Evolutionary conservation across 2,888 invertebrate genomes (phyloP).

Genomic region (Lithophane semibrunnea): DNA sequence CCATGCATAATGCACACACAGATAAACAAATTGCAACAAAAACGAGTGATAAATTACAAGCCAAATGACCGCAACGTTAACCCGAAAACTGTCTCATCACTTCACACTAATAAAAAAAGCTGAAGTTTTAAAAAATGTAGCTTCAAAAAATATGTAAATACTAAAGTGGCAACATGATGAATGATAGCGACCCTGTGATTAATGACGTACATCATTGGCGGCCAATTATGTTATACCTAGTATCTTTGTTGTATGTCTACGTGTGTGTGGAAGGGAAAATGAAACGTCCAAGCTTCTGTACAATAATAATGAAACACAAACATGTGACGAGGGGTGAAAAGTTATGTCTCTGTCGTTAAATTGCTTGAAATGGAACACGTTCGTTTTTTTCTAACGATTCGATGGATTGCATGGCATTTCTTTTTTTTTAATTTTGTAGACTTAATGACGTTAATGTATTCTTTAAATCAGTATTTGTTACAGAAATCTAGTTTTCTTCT

Average conservation of each 20-base stretch:
- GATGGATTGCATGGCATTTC: conserved; percentile 7
- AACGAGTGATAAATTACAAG: conserved; percentile 29
- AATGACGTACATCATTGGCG: conserved; percentile 58
- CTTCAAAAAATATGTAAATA: conserved; percentile 75
- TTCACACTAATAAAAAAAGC: conserved; percentile 70
- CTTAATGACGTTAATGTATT: neutral
- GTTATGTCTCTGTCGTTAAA: conserved; percentile 56
- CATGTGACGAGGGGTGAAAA: conserved; percentile 63
- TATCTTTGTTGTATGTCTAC: conserved; percentile 17
- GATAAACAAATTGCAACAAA: conserved; percentile 31
- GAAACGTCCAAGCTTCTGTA: conserved; percentile 53
- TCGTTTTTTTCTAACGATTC: conserved; percentile 27
- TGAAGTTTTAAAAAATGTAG: conserved; percentile 65
- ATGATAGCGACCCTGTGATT: conserved; percentile 63
- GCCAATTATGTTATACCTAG: conserved; percentile 37
- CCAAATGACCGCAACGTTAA: conserved; percentile 20
- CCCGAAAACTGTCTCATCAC: conserved; percentile 68
- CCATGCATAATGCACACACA: neutral
- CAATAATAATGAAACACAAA: conserved; percentile 62
- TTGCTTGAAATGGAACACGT: conserved; percentile 53
- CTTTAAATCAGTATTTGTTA: neutral
- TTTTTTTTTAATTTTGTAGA: too few relatives aligned
- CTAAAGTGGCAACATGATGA: conserved; percentile 74
- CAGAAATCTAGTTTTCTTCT: neutral
- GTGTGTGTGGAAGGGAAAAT: conserved; percentile 44